Percentiles rank a stretch among this genome's conserved stretches.
These are phyloP conservation scores for Cephalotes varians DNA, from an alignment of 2,888 invertebrate genomes.

Conservation along the genomic window DNA sequence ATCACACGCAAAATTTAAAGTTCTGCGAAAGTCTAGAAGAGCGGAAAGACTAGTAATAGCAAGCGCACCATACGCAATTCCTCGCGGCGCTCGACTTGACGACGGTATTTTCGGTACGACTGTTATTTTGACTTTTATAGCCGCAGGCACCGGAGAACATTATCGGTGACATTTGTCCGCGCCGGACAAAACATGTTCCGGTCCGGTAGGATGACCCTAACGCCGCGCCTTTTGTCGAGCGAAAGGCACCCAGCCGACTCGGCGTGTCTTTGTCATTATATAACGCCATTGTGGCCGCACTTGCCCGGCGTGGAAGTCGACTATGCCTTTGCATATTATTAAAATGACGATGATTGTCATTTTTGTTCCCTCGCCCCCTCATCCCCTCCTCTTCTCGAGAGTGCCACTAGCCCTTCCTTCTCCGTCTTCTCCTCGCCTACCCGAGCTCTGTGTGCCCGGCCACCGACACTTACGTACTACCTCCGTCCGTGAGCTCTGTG, in stretches of 20 bases:
- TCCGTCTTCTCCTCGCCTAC: conserved; percentile 51
- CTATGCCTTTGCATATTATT: conserved; percentile 74
- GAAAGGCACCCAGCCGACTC: conserved; percentile 83
- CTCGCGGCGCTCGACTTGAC: not conserved
- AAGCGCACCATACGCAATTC: conserved; percentile 4
- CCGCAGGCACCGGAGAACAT: conserved; percentile 75
- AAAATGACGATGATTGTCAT: conserved; percentile 86
- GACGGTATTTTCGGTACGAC: conserved; percentile 61
- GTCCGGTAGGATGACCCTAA: conserved; percentile 86
- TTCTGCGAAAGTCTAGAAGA: not conserved
- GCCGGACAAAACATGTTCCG: conserved; percentile 85
- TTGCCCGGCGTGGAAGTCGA: conserved; percentile 83
- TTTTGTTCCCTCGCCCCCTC: conserved; percentile 79
- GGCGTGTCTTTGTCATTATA: conserved; percentile 86
- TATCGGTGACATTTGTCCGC: conserved; percentile 82
- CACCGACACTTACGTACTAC: not conserved
- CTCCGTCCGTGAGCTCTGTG: not conserved
- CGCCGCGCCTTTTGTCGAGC: conserved; percentile 86
- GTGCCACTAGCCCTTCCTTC: conserved; percentile 60
- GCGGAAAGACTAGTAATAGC: not conserved
- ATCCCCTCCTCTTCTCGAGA: conserved; percentile 51
- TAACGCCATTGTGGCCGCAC: conserved; percentile 86
- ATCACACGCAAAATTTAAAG: not conserved
- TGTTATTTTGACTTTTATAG: conserved; percentile 79
- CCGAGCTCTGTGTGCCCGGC: not conserved